Evolutionary conservation across 2,113 vertebrate genomes (phyloP), one percentile per base, ranked within the genome.

Genomic region (Misgurnus mizolepis): DNA sequence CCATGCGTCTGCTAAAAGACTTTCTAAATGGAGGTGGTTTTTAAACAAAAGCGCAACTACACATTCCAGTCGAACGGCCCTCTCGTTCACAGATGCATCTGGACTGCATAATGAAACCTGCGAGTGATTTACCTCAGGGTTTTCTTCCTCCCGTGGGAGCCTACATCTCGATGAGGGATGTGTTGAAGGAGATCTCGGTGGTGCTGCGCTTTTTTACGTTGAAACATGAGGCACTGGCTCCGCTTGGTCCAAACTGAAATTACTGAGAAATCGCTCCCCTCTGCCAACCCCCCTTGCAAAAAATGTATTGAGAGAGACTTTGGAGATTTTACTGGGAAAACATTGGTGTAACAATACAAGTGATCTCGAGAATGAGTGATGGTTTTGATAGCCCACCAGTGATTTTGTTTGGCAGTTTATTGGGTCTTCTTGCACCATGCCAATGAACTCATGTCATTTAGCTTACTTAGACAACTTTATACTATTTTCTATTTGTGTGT

Each of bases 81-180:
- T 78, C 72, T 86, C 83, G 88, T 90, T 92, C 84, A 89, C 81
- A 70, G 84, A 55, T 88, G 84, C 83, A 89, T 89, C 86, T 90
- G 86, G 85, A 80, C 81, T 85, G 85, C 81, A 85, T 86, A 68
- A 83, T 71, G 81, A 80, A 58, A 67, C 4, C 83, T 80, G 8
- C 78, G 82, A 88, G 84, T 87, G 87, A 91, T 91, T 90, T 89
- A 87, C 82, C 77, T 80, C 73, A 22, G 84, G 84, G 45, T 49
- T 56, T 76, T 65, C 70, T 70, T 68, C 61, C 39, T 49, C 67
- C 22, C 61, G 3, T 41, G 74, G 88, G 89, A 87, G 67, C 60
- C n/a, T 85, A 85, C 87, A 40, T 88, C 81, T 89, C 86, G 83
- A 78, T 67, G 75, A 81, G 70, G 84, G 82, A 76, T 78, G 86